Evolutionary conservation across 2,797 vertebrate species (phyloP).

Genomic region (Chaetodon trifasciatus): DNA sequence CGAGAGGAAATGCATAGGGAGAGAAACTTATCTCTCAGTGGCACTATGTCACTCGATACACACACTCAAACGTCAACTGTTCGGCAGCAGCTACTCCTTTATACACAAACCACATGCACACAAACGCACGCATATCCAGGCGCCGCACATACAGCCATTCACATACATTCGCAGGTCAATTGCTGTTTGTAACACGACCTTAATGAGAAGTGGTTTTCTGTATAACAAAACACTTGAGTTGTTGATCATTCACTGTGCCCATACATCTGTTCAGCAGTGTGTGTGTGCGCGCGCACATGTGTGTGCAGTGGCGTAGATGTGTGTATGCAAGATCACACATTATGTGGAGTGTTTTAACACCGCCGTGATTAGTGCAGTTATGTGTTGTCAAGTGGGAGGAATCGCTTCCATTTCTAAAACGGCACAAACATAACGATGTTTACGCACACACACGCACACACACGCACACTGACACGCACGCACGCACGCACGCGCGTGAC

Average conservation of each 20-base stretch:
- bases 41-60: constrained; percentile 57
- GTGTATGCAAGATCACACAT: constrained; percentile 60
- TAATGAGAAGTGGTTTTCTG: constrained; percentile 60
- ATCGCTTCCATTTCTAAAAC: constrained; percentile 81
- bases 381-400: constrained; percentile 82
- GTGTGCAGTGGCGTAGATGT: constrained; percentile 48
- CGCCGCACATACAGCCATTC: constrained; percentile 27
- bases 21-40: constrained; percentile 58
- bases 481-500: constrained; percentile 29
- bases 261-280: constrained; percentile 56
- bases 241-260: constrained; percentile 59
- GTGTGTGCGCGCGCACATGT: constrained; percentile 11
- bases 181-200: constrained; percentile 75
- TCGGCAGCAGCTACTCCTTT: constrained; percentile 44
- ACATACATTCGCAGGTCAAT: constrained; percentile 68
- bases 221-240: constrained; percentile 74
- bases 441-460: constrained; percentile 35
- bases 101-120: constrained; percentile 14
- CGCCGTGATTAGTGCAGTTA: constrained; percentile 74
- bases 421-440: constrained; percentile 71
- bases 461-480: constrained; percentile 38
- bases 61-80: constrained; percentile 53
- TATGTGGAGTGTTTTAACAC: constrained; percentile 78
- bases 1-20: constrained; percentile 69
- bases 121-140: background rate